phyloP scores from a whole-genome alignment of 92 coral and sea anemone species.

The Phenganax stokvisi region DNA sequence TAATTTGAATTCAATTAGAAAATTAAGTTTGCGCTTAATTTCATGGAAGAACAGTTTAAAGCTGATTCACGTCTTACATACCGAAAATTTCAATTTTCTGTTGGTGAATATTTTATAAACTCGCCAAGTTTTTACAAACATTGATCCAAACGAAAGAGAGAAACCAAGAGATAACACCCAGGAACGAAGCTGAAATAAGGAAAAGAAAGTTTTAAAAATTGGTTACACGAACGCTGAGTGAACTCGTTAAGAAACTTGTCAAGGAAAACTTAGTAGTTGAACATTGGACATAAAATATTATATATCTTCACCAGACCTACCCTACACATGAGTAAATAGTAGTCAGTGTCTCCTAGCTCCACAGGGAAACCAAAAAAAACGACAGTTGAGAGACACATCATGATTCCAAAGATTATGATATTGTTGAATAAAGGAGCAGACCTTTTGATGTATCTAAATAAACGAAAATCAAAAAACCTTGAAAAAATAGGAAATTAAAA shows the following conservation, averaged over 20 bases:
- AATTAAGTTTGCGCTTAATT: too few species aligned
- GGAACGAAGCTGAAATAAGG: slow-evolving; percentile 62
- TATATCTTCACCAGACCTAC: slow-evolving; percentile 31
- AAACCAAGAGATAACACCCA: slow-evolving; percentile 83
- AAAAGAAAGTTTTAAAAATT: not conserved
- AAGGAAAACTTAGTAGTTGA: not conserved
- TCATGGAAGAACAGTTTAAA: not conserved
- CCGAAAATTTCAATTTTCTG: slow-evolving; percentile 78
- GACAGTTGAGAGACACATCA: slow-evolving; percentile 70
- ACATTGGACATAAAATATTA: not conserved
- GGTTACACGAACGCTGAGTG: too few species aligned
- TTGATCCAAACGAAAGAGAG: slow-evolving; percentile 93
- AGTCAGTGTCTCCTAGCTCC: slow-evolving; percentile 31
- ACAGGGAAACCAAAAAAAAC: slow-evolving; percentile 67
- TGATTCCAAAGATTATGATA: slow-evolving; percentile 73
- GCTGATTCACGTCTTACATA: slow-evolving; percentile 12
- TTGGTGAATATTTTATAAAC: slow-evolving; percentile 91
- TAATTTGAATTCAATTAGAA: too few species aligned
- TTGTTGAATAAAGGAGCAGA: slow-evolving; percentile 92
- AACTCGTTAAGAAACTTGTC: not conserved
- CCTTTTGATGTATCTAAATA: slow-evolving; percentile 65
- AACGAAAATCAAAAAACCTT: not conserved
- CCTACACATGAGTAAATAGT: slow-evolving; percentile 68
- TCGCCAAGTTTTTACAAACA: slow-evolving; percentile 97
- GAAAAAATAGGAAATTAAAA: not conserved